Evolutionary conservation across 1,140 invertebrate species (phyloP).

Genomic region (Drosophila mayri): DNA sequence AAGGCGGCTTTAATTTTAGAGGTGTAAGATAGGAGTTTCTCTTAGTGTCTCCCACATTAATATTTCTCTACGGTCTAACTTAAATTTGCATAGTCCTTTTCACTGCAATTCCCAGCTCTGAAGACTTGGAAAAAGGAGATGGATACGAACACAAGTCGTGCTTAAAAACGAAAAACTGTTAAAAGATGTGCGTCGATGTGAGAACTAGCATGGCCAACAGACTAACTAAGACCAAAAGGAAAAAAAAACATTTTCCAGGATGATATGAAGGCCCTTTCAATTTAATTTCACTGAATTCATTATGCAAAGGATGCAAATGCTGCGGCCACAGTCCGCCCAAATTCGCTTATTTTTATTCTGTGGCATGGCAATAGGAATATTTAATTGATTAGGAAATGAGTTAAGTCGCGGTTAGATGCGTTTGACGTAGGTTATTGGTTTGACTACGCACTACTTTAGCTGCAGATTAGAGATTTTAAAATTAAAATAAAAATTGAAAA

Average conservation of each 20-base stretch:
- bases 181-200: neutral
- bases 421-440: slow-evolving; percentile 2
- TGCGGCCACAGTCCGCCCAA: neutral
- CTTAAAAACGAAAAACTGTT: neutral
- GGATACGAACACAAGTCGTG: slow-evolving; percentile 34
- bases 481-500: neutral
- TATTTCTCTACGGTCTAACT: slow-evolving; percentile 10
- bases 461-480: neutral
- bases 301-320: slow-evolving; percentile 56
- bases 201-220: neutral
- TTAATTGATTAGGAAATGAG: slow-evolving; percentile 80
- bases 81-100: slow-evolving; percentile 44
- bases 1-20: no score
- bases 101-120: neutral
- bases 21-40: neutral
- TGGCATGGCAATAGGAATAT: slow-evolving; percentile 61
- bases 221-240: neutral
- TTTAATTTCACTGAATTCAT: slow-evolving; percentile 72
- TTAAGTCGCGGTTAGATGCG: slow-evolving; percentile 43
- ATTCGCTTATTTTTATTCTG: slow-evolving; percentile 31
- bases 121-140: slow-evolving; percentile 37
- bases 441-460: slow-evolving; percentile 21
- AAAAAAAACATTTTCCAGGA: slow-evolving; percentile 19
- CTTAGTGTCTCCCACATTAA: slow-evolving; percentile 36
- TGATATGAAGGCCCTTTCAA: slow-evolving; percentile 48